Base-by-base conservation (phyloP, 64 coral and sea anemone species). In the Stylophora pistillata region DNA sequence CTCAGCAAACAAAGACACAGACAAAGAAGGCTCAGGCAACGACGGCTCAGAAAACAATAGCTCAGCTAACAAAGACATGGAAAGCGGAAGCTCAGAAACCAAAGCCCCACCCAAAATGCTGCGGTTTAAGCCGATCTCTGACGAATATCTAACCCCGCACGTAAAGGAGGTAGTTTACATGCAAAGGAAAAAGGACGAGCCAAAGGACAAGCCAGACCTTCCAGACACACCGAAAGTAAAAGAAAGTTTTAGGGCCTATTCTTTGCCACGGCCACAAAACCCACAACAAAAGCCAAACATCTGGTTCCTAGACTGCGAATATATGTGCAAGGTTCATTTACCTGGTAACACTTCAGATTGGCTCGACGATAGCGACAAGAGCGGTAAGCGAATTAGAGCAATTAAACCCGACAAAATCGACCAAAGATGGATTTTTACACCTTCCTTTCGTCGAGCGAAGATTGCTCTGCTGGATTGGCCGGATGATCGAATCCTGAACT, bases 391-490 rank as follows among this genome's bases (percentile, higher is more conserved):
- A 13, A 80, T 80, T 31, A 80, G n/a, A 30, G n/a, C 4, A 25
- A 18, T 80, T 9, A 32, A 15, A 3, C 13, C 14, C 30, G 55
- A 60, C 1, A 59, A 59, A 9, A 80, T 17, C 4, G 13, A 59
- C 18, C 53, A 23, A 77, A 77, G 86, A 54, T 88, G 86, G 86
- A 54, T 88, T 15, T 88, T 88, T n/a, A 78, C 47, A 9, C 86
- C 86, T 27, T 88, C 86, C 2, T 88, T 64, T 62, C 34, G 34
- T n/a, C 73, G 74, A 3, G 86, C 86, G 12, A 14, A 88, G 13
- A 77, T 61, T 78, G 74, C 54, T 16, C 58, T 88, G 58, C 37
- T 88, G 18, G 59, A 88, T 66, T 88, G 86, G 86, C 74, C 73
- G 5, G 2, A 88, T 27, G 86, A 74, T 52, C 21, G 64, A 1